Conservation (phyloP, 2,797 vertebrate genomes). For the Silurus lanzhouensis region DNA sequence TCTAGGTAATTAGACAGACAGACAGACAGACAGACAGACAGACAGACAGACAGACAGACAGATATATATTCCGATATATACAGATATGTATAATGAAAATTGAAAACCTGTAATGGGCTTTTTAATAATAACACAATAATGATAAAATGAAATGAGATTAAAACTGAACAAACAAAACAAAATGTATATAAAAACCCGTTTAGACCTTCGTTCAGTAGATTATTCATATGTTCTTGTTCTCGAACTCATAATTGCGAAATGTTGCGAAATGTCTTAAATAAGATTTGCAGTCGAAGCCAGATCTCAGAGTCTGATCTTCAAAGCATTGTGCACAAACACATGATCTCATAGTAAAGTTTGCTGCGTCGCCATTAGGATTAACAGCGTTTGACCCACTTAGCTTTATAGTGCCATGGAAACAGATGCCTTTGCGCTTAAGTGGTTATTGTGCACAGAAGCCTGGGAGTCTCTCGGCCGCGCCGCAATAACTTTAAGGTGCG, state of each 20-base stretch:
- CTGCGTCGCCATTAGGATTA: conserved; percentile 58
- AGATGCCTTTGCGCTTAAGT: conserved; percentile 54
- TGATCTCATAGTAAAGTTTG: conserved; percentile 61
- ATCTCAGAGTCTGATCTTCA: conserved; percentile 50
- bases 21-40: too few relatives aligned
- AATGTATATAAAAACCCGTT: neutral
- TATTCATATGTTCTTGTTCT: neutral
- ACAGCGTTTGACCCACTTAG: conserved; percentile 62
- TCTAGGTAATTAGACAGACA: neutral
- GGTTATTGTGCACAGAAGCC: conserved; percentile 54
- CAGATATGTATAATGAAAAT: too few relatives aligned
- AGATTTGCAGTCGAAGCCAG: conserved; percentile 3
- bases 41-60: too few relatives aligned
- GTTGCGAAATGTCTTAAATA: neutral
- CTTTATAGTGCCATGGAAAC: conserved; percentile 59
- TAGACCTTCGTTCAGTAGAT: neutral
- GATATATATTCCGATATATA: too few relatives aligned
- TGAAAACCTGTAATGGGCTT: neutral
- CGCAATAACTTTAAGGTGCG: conserved; percentile 50
- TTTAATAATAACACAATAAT: neutral
- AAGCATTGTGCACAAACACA: conserved; percentile 41
- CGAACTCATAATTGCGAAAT: neutral
- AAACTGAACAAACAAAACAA: neutral
- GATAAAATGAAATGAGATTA: neutral
- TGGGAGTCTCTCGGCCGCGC: conserved; percentile 27